Evolutionary conservation across 2,888 invertebrate species (phyloP), one percentile per base, ranked within the genome.

Genomic region (Orchesella flavescens): DNA sequence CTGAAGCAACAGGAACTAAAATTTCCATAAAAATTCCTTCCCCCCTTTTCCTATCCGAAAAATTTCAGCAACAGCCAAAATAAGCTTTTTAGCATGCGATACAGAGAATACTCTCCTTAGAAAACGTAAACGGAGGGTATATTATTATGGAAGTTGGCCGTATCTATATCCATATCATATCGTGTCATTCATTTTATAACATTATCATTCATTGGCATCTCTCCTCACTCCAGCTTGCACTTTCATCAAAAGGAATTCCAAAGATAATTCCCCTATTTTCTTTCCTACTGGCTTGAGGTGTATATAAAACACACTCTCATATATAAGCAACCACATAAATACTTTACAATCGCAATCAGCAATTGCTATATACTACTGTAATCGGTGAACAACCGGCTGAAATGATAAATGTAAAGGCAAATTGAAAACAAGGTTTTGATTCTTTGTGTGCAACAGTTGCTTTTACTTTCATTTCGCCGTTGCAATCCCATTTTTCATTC

Each of bases 131-230:
- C 10, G 59, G 17, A 59, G 19, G 21, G 2, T n/a, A 44, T 53
- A 34, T 65, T 53, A 34, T 65, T 68, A 57, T 76, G 68, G 43
- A 78, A 69, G 44, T 44, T 57, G 49, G 59, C 69, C 69, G 19
- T 78, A 78, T 78, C 69, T 61, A 46, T 49, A 34, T 10, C 71
- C 66, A 46, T 79, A 63, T 79, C 78, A 79, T 71, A 61, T 77
- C 78, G 55, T 77, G 77, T 79, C 78, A 71, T 79, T 79, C 78
- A 71, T 68, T 66, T 74, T 74, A 61, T 44, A 34, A 44, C 3
- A 61, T 63, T 79, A 79, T 79, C 78, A 79, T 43, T 71, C 63
- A 44, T 53, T 79, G 53, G 71, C 55, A 79, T 79, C 78, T 79
- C 63, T 12, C 15, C 43, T 24, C 15, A n/a, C 13, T 61, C 12